Base-by-base conservation (phyloP, 2,888 invertebrate genomes). In the Abrostola tripartita region DNA sequence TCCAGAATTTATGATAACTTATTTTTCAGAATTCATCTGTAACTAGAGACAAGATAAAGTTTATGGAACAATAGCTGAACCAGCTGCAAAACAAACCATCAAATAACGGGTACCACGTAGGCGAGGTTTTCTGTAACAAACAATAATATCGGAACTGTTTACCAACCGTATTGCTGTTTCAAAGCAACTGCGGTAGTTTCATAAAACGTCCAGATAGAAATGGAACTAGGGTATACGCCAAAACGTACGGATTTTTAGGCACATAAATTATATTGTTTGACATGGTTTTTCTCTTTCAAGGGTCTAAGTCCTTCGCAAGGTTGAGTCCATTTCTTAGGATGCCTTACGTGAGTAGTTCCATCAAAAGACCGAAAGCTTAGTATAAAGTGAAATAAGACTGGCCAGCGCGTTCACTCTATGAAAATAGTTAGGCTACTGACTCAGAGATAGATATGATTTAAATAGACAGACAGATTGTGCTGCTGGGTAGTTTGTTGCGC, bases 131-230 rank as follows among this genome's bases (percentile, higher is more conserved):
- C 24, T 42, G 47, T 44, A 76, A 58, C 50, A 42, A 66, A 65
- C 65, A 74, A 68, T 68, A 56, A 66, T 60, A 56, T 14, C 52
- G 44, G 12, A 59, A 64, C 59, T 67, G 60, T 71, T 62, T 44
- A 40, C 55, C 51, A 42, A 41, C 14, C 52, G 49, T 36, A 52
- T 49, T 52, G 12, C 37, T 49, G 35, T 24, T 51, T n/a, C 68
- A 10, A 47, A 56, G 38, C 47, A 41, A 42, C 11, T 36, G 41
- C 12, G 47, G 10, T 12, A 53, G 35, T 59, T 52, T 49, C 44
- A 38, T 24, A 10, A 37, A 44, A 51, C 11, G 14, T 44, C 44
- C 8, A 14, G 36, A 36, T 41, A 38, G 12, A 42, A 54, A 54
- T 36, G 10, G 5, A 36, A 42, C 9, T 24, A 24, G 24, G 41